Evolutionary conservation across 2,888 invertebrate species (phyloP).

Genomic region (Steinernema scapterisci): DNA sequence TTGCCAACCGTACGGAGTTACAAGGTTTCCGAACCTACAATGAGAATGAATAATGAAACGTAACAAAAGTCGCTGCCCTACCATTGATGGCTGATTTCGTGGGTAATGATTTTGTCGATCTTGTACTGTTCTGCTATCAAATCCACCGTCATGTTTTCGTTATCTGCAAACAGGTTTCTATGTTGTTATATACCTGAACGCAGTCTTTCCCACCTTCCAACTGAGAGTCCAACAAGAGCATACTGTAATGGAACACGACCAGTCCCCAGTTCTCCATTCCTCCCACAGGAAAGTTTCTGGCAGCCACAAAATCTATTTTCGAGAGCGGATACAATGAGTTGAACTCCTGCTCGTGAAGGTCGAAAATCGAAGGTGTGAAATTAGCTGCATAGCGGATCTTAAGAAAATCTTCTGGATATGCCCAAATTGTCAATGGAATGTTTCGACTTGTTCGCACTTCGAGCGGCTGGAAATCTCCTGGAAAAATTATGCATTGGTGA

Average conservation of each 20-base stretch:
- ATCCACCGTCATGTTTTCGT: conserved; percentile 57
- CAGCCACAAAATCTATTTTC: conserved; percentile 69
- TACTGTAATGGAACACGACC: conserved; percentile 66
- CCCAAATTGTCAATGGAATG: conserved; percentile 61
- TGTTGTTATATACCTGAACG: too few species aligned
- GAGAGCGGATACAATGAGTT: conserved; percentile 58
- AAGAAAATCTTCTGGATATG: conserved; percentile 52
- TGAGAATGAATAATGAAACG: neutral
- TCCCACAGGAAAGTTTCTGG: conserved; percentile 69
- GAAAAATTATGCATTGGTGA: neutral
- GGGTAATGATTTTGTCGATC: conserved; percentile 68
- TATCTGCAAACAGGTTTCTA: neutral
- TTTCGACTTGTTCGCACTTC: conserved; percentile 58
- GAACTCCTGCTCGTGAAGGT: conserved; percentile 56
- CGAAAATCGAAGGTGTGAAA: conserved; percentile 60
- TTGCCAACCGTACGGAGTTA: conserved; percentile 67
- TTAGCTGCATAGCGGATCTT: conserved; percentile 57
- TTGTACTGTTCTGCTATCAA: conserved; percentile 59
- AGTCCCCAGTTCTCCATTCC: conserved; percentile 71
- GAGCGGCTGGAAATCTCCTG: conserved; percentile 56
- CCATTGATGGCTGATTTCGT: conserved; percentile 70
- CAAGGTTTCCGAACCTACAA: conserved; percentile 67
- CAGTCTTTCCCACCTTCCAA: conserved; percentile 32
- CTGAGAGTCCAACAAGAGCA: conserved; percentile 47
- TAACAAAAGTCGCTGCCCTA: conserved; percentile 32